These are phyloP conservation scores for Amblyteles armatorius DNA, from an alignment of 2,888 invertebrate genomes.

Conservation along the genomic window DNA sequence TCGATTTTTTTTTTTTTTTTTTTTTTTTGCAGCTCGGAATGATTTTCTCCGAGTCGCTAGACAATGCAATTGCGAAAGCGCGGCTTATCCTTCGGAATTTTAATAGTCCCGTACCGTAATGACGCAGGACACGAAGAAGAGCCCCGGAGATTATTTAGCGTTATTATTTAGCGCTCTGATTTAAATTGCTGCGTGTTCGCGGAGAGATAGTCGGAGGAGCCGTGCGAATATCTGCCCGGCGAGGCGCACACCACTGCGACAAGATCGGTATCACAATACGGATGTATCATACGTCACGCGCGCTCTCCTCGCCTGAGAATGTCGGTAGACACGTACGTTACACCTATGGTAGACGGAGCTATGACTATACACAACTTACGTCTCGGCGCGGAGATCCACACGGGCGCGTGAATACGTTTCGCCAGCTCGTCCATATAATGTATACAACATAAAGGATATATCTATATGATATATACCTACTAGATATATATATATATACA, in stretches of 20 bases:
- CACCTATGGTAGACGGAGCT: conserved; percentile 45
- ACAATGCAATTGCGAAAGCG: not conserved
- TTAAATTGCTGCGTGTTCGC: conserved; percentile 21
- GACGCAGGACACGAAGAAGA: not conserved
- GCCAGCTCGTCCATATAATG: conserved; percentile 54
- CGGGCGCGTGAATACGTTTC: conserved; percentile 62
- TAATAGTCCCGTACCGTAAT: not conserved
- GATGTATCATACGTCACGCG: conserved; percentile 81
- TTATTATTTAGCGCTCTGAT: conserved; percentile 38
- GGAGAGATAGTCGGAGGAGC: not conserved
- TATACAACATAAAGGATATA: conserved; percentile 22
- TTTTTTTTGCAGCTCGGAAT: not conserved
- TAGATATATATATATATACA: conserved; percentile 28
- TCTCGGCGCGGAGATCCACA: conserved; percentile 51
- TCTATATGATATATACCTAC: conserved; percentile 17
- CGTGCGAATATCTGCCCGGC: conserved; percentile 32
- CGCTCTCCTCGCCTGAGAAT: conserved; percentile 71
- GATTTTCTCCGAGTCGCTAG: not conserved
- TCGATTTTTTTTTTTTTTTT: not conserved
- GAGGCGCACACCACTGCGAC: conserved; percentile 69
- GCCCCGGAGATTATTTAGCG: not conserved
- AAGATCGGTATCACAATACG: conserved; percentile 82
- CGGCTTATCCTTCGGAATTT: conserved; percentile 1
- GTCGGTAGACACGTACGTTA: conserved; percentile 62
- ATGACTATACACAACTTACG: conserved; percentile 38